Conservation (phyloP, 2,888 invertebrate species). For the Drosophila silvestris region DNA sequence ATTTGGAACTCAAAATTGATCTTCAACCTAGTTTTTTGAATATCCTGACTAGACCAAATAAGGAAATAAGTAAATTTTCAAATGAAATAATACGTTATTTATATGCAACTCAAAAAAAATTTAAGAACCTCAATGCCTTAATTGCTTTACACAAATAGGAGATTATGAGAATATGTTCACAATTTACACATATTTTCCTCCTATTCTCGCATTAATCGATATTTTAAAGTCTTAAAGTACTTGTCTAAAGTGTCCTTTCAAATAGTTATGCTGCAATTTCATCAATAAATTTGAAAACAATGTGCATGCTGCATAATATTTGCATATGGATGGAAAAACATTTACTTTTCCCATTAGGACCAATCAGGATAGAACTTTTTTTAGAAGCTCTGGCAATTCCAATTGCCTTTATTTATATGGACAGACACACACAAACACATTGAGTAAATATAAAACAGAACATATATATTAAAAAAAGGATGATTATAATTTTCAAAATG, state of each 20-base stretch:
- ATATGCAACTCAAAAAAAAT: background rate
- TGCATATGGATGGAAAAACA: slow-evolving; percentile 26
- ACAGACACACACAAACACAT: background rate
- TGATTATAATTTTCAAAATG: slow-evolving; percentile 54
- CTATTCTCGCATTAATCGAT: background rate
- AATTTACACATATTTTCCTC: slow-evolving; percentile 1
- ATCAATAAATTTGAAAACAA: slow-evolving; percentile 16
- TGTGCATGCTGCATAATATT: slow-evolving; percentile 12
- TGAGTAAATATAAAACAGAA: slow-evolving; percentile 12
- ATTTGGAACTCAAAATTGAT: background rate
- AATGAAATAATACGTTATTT: background rate
- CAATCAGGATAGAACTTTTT: slow-evolving; percentile 38
- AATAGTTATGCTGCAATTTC: slow-evolving; percentile 1
- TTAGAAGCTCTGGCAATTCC: slow-evolving; percentile 12
- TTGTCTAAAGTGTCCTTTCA: too few species aligned
- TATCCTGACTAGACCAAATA: background rate
- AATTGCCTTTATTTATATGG: slow-evolving; percentile 18
- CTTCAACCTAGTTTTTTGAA: background rate
- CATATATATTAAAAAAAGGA: slow-evolving; percentile 33
- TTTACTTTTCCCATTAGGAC: slow-evolving; percentile 58
- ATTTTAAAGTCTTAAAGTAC: background rate
- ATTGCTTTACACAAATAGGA: background rate
- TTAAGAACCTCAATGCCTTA: background rate
- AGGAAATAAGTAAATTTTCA: background rate
- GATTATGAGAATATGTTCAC: background rate